These are phyloP conservation scores for Pogonognathellus flavescens DNA, from an alignment of 1,140 invertebrate genomes.

Conservation along the genomic window DNA sequence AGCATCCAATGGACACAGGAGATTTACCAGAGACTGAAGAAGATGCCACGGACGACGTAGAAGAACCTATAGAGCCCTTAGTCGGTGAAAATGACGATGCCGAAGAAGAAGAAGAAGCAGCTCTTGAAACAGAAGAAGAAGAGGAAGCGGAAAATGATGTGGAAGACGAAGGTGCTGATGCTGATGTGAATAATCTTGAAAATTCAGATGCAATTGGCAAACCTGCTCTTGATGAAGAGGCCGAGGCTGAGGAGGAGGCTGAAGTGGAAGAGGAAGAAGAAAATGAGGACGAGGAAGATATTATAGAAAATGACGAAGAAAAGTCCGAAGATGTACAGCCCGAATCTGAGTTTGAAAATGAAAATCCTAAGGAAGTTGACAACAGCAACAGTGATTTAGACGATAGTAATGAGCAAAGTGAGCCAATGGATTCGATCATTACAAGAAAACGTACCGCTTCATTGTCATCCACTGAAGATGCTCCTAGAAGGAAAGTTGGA, in stretches of 20 bases:
- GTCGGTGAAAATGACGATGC: slow-evolving; percentile 45
- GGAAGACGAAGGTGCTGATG: slow-evolving; percentile 25
- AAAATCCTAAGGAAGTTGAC: background rate
- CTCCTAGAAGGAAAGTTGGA: slow-evolving; percentile 58
- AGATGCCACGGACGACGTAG: background rate
- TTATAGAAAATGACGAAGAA: background rate
- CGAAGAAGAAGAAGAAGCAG: slow-evolving; percentile 44
- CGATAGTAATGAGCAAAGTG: background rate
- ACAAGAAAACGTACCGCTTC: slow-evolving; percentile 63
- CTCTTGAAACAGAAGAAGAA: slow-evolving; percentile 24
- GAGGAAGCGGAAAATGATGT: background rate
- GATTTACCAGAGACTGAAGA: slow-evolving; percentile 7
- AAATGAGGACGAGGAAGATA: slow-evolving; percentile 37
- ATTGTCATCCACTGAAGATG: slow-evolving; percentile 61
- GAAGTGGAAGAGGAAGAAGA: slow-evolving; percentile 55
- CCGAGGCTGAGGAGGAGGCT: slow-evolving; percentile 45
- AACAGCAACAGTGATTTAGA: background rate
- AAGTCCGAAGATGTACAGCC: background rate
- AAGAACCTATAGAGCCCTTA: slow-evolving; percentile 15
- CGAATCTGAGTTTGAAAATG: background rate
- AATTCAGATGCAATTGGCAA: too few relatives aligned
- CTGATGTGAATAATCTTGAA: background rate
- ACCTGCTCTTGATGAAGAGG: background rate
- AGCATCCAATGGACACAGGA: background rate
- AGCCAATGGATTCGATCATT: slow-evolving; percentile 6